Evolutionary conservation across 2,113 vertebrate genomes (phyloP), one percentile per base, ranked within the genome.

Genomic region (Scomber japonicus): DNA sequence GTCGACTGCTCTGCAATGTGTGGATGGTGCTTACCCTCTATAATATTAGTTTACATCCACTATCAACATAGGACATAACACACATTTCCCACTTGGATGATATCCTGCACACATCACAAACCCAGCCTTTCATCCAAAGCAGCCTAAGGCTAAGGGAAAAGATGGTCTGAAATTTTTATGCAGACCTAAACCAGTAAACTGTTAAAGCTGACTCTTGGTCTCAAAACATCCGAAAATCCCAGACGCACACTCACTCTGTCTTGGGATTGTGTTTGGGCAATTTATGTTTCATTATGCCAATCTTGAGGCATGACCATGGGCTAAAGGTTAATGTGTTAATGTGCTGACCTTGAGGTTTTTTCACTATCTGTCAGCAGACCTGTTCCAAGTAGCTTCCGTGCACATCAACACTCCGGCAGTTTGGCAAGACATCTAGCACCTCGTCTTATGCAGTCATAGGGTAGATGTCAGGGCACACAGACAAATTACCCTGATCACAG

Each of bases 401-500:
- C 21, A 59, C 8, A 11, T n/a, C 44, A 65, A 81, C 2, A 4
- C 57, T 21, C 56, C 6, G 1, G 16, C 67, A 11, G 15, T 76
- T 80, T 89, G 65, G 63, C 61, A 24, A 66, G 16, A 15, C 63
- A 64, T 66, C 60, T 5, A 75, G 74, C 72, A 68, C 61, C 84
- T 80, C 64, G 69, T 82, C 78, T 76, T 53, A n/a, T 45, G 49
- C 56, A 66, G 82, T 70, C 73, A 78, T 10, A 66, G 71, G 59
- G 60, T 75, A 54, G 31, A 46, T 66, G 72, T 60, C 75, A 45
- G 64, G 74, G 56, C 51, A 62, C 73, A 59, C n/a, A 53, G 78
- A 83, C 75, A 80, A 81, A 88, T 88, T 57, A 70, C 57, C 73
- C 86, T 77, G 89, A 91, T 88, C 78, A 89, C 80, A 83, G 54